phyloP scores from a whole-genome alignment of 2,113 vertebrate species.

The Ictalurus punctatus region DNA sequence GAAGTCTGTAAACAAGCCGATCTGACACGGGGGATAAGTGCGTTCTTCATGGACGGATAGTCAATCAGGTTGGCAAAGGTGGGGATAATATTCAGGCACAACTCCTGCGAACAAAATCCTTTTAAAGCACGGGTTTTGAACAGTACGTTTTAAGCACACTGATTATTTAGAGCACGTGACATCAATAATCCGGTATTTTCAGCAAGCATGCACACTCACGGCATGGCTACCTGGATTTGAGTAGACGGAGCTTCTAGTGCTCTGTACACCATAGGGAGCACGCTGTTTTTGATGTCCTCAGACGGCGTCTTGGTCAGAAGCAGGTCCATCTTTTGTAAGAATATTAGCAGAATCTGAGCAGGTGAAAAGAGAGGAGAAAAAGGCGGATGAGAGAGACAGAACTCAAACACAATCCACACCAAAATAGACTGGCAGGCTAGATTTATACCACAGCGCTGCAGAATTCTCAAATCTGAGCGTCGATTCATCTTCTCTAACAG shows the following conservation, averaged over 20 bases:
- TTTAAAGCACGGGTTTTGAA: not conserved
- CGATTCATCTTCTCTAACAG: not conserved
- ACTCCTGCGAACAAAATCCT: slow-evolving; percentile 78
- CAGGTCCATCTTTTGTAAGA: slow-evolving; percentile 99
- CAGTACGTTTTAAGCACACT: not conserved
- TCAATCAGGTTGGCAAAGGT: slow-evolving; percentile 98
- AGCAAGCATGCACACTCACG: not conserved
- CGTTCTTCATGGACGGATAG: slow-evolving; percentile 98
- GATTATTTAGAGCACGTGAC: not conserved
- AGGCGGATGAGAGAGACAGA: slow-evolving; percentile 10
- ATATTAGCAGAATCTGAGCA: slow-evolving; percentile 92
- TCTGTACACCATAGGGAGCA: slow-evolving; percentile 96
- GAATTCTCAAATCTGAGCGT: too few relatives aligned
- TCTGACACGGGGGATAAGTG: slow-evolving; percentile 96
- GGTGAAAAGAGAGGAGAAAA: slow-evolving; percentile 20
- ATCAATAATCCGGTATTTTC: not conserved
- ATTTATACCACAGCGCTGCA: not conserved
- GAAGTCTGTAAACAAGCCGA: slow-evolving; percentile 94
- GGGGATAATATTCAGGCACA: slow-evolving; percentile 98
- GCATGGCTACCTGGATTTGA: slow-evolving; percentile 88
- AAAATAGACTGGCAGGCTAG: not conserved
- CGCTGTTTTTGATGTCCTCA: slow-evolving; percentile 93
- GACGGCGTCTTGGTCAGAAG: slow-evolving; percentile 94
- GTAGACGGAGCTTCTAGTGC: slow-evolving; percentile 95
- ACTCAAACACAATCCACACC: not conserved